Base-by-base conservation (phyloP, 2,113 vertebrate genomes). In the Siniperca chuatsi region DNA sequence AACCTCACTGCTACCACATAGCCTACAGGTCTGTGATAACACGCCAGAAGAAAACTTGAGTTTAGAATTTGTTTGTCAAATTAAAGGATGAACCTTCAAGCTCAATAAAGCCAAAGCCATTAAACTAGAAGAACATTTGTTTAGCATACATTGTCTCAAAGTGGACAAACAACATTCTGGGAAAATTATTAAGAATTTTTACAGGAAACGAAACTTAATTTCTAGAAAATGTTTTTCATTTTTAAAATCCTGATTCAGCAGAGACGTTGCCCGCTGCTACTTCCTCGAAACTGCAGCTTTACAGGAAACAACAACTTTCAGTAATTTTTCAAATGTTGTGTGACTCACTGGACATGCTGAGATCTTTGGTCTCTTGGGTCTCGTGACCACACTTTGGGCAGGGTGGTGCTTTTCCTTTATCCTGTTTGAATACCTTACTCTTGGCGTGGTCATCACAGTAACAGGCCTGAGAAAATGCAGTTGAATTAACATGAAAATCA, bases 311-410 rank as follows among this genome's bases (percentile, higher is more conserved):
- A 12, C 4, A 40, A 16, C 18, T 4, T 20, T 3, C 12, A 9
- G 1, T 35, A 0, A 9, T 3, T 11, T 6, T 3, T 5, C 35
- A 37, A 52, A 25, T 1, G 9, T 8, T 7, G 20, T 10, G 11
- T 54, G 2, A 96, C 98, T 98, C 95, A 99, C 98, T 99, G 89
- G 98, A 99, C 97, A 99, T 99, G 98, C 98, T 99, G 75, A 99
- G 96, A 77, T 99, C 97, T 94, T 99, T 99, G 37, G 98, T 99
- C 94, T 99, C 96, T 92, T 99, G 98, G 2, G 98, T 99, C 94
- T 99, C 97, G 1, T 99, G 98, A 23, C 98, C 98, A 85, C 98
- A 99, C 87, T 99, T 99, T 10, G 98, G 98, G 82, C 98, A 99
- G 0, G 98, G 98, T 37, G 97, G 98, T 4, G 96, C 96, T 88